Evolutionary conservation across 2,113 vertebrate species (phyloP).

Genomic region (Trogon surrucura): DNA sequence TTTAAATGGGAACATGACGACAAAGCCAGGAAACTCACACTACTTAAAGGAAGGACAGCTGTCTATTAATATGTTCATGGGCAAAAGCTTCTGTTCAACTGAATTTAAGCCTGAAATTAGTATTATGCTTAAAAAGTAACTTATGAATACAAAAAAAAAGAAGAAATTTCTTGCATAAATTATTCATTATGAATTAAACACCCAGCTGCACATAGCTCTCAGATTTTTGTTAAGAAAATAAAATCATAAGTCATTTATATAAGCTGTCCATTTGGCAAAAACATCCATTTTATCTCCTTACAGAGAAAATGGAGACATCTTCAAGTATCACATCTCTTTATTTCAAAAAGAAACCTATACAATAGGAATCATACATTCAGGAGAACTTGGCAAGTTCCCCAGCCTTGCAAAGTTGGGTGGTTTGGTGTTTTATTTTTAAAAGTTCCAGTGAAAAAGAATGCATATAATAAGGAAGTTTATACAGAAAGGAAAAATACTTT

Average conservation of each 20-base stretch:
- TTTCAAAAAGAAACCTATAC: background rate
- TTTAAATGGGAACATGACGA: constrained; percentile 27
- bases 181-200: constrained; percentile 1
- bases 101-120: background rate
- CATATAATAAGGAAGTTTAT: background rate
- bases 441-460: background rate
- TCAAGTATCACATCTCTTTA: background rate
- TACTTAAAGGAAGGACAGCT: constrained; percentile 20
- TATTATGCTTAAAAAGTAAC: background rate
- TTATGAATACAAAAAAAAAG: background rate
- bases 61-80: background rate
- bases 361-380: background rate
- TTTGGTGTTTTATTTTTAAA: background rate
- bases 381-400: background rate
- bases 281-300: background rate
- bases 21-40: constrained; percentile 51
- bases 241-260: constrained; percentile 11
- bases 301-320: background rate
- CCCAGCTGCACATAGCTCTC: background rate
- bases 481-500: background rate
- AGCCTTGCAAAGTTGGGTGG: background rate
- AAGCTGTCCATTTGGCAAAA: background rate
- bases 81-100: constrained; percentile 25
- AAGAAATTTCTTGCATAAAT: background rate
- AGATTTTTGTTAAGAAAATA: background rate